phyloP scores from a whole-genome alignment of 2,888 invertebrate genomes.

The Heteromurus nitidus region DNA sequence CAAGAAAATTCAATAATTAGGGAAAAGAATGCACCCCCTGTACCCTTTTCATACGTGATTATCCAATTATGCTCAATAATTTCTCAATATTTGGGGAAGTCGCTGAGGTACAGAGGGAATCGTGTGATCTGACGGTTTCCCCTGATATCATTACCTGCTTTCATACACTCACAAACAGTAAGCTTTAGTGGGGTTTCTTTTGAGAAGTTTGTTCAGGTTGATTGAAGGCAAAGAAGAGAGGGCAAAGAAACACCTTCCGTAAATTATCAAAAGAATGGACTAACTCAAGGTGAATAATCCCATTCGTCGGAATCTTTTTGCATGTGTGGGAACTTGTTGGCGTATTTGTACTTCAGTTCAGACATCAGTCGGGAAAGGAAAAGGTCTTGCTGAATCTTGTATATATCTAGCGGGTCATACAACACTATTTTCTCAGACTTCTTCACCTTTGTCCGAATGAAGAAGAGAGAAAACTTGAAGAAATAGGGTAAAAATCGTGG shows the following conservation, averaged over 20 bases:
- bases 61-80: constrained; percentile 49
- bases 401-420: not conserved
- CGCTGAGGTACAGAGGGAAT: constrained; percentile 6
- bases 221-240: not conserved
- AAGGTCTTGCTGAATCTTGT: constrained; percentile 4
- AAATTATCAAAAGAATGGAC: constrained; percentile 56
- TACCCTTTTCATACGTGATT: constrained; percentile 54
- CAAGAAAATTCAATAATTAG: constrained; percentile 41
- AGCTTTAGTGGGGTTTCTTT: not conserved
- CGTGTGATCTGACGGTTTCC: not conserved
- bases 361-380: constrained; percentile 13
- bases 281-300: constrained; percentile 62
- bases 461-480: too few species aligned
- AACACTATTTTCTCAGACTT: not conserved
- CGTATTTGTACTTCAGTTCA: constrained; percentile 6
- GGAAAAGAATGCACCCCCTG: too few species aligned
- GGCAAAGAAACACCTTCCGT: constrained; percentile 46
- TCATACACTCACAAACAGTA: not conserved
- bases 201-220: not conserved
- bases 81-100: constrained; percentile 21
- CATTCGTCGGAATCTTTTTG: constrained; percentile 49
- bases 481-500: too few species aligned
- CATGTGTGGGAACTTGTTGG: constrained; percentile 59
- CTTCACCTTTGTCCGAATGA: too few species aligned
- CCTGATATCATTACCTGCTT: not conserved